Evolutionary conservation across 2,113 vertebrate genomes (phyloP), one percentile per base, ranked within the genome.

Genomic region (Gambusia holbrooki): DNA sequence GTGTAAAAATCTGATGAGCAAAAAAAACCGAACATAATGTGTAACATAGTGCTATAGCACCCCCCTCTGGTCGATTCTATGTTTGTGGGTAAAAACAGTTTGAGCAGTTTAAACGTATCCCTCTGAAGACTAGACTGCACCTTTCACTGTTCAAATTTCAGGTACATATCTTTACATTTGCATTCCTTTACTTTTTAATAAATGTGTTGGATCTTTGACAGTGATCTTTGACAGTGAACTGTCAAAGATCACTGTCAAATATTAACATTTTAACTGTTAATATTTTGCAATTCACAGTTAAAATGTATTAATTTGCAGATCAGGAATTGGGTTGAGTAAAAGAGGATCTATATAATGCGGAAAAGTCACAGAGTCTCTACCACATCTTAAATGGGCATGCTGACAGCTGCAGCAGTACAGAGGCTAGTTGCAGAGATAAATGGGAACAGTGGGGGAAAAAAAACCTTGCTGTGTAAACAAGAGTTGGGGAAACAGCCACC

Each of bases 311-410:
- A 27, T 22, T 33, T 42, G 68, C 17, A 71, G 70, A 84, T 83
- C 66, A 83, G 77, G 71, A 35, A 76, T 48, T 15, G 28, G 27
- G 32, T 64, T 15, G 71, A 25, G 6, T 22, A 25, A 29, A 17
- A 25, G 14, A 73, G 9, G 7, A 66, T 68, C 8, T 30, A 54
- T 48, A 48, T 19, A 48, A 17, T 48, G 45, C 5, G 7, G 45
- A 19, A 8, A 25, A 22, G 2, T 11, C n/a, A 11, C 12, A 27
- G 64, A 40, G 33, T 15, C 0, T 27, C 12, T 27, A 27, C 11
- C 48, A 72, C 84, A 80, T 88, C 89, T 85, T 93, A 93, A 89
- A 93, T 91, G 92, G 92, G 90, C 76, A 88, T 84, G 74, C 72
- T 76, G 32, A 84, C 74, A 65, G 67, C 40, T n/a, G 33, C 64